Percentiles rank a stretch among this genome's conserved stretches.
Conservation (phyloP, 2,888 invertebrate species). For the Mystacides longicornis region DNA sequence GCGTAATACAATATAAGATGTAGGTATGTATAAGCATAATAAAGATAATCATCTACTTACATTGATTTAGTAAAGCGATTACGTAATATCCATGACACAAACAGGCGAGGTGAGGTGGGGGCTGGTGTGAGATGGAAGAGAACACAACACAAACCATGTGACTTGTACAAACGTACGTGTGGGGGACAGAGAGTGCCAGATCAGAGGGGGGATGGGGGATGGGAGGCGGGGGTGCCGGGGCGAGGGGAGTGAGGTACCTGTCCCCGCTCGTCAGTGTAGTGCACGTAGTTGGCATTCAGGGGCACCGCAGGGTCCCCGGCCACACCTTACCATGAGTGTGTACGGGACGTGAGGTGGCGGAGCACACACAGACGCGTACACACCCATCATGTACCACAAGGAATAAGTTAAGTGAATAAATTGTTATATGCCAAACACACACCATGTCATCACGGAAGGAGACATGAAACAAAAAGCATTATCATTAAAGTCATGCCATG, state of each 20-base stretch:
- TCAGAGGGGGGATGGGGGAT: constrained; percentile 30
- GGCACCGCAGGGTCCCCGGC: constrained; percentile 51
- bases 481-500: constrained; percentile 18
- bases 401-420: constrained; percentile 20
- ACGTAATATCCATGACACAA: constrained; percentile 1
- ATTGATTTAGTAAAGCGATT: neutral
- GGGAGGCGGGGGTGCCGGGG: constrained; percentile 26
- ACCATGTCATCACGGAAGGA: constrained; percentile 37
- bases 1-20: too few species aligned
- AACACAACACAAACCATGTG: constrained; percentile 1
- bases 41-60: neutral
- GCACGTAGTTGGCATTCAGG: constrained; percentile 87
- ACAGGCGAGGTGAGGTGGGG: neutral
- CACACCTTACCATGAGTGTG: constrained; percentile 3
- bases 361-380: neutral
- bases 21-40: neutral
- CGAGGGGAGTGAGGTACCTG: constrained; percentile 58
- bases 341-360: neutral
- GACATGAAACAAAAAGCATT: constrained; percentile 52
- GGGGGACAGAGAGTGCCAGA: neutral
- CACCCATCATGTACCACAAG: constrained; percentile 14
- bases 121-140: constrained; percentile 1
- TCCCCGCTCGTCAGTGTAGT: constrained; percentile 93
- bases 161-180: neutral
- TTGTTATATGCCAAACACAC: constrained; percentile 20